Percentiles rank a stretch among this genome's conserved stretches.
phyloP scores from a whole-genome alignment of 1,140 invertebrate genomes.

The Meloidogyne exigua region DNA sequence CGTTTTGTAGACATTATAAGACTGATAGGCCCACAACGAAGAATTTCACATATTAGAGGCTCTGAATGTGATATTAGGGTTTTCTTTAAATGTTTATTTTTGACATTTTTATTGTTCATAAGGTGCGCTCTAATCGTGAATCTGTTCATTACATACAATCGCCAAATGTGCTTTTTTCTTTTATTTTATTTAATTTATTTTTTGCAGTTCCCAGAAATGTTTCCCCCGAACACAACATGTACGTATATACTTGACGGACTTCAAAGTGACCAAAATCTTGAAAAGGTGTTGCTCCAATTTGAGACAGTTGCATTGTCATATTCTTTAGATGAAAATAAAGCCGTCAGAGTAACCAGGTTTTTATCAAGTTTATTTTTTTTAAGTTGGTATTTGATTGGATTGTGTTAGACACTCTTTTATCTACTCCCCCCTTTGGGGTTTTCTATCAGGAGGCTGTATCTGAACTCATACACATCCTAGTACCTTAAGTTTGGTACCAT shows the following conservation, averaged over 20 bases:
- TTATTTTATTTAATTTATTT: slow-evolving; percentile 10
- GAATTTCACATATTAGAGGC: slow-evolving; percentile 57
- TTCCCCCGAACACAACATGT: slow-evolving; percentile 62
- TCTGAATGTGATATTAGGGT: slow-evolving; percentile 62
- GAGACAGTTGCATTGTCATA: slow-evolving; percentile 49
- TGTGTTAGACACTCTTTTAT: too few relatives aligned
- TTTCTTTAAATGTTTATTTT: neutral
- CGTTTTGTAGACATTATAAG: slow-evolving; percentile 53
- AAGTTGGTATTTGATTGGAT: too few relatives aligned
- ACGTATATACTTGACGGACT: slow-evolving; percentile 62
- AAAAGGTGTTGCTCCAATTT: slow-evolving; percentile 61
- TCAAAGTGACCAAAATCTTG: slow-evolving; percentile 62
- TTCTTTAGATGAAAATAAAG: slow-evolving; percentile 26
- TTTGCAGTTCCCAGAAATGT: slow-evolving; percentile 55
- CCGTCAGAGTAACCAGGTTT: slow-evolving; percentile 17
- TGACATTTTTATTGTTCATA: neutral
- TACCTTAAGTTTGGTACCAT: too few relatives aligned
- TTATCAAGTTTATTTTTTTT: too few relatives aligned
- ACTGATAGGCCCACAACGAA: slow-evolving; percentile 52
- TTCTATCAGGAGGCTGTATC: too few relatives aligned
- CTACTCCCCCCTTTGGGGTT: too few relatives aligned
- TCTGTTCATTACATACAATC: slow-evolving; percentile 58
- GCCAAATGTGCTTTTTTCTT: slow-evolving; percentile 41
- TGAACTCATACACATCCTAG: too few relatives aligned
- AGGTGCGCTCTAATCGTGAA: slow-evolving; percentile 52